Conservation (phyloP, 2,888 invertebrate species). For the Acanthococcus lagerstroemiae region DNA sequence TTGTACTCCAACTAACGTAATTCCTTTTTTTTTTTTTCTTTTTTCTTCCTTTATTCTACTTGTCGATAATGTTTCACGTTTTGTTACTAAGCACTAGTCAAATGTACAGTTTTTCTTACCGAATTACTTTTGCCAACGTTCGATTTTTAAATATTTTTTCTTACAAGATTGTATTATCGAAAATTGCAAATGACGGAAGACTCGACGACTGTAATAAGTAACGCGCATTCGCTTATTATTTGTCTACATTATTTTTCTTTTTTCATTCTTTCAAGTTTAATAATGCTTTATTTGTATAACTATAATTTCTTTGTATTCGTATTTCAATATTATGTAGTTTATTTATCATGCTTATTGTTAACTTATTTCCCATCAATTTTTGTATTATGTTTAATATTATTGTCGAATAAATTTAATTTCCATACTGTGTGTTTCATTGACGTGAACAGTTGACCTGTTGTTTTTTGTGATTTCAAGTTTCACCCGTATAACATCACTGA, state of each 20-base stretch:
- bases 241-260: neutral
- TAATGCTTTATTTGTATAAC: constrained; percentile 1
- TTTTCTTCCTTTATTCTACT: neutral
- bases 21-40: neutral
- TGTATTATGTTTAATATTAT: neutral
- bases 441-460: no score
- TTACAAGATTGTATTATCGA: no score
- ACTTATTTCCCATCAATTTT: neutral
- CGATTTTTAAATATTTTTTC: neutral
- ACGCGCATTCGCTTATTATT: neutral
- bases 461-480: no score
- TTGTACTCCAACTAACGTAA: neutral
- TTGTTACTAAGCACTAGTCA: constrained; percentile 25
- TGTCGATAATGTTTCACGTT: neutral
- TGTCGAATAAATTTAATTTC: neutral
- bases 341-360: neutral
- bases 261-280: neutral
- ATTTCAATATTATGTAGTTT: neutral
- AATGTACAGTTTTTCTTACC: constrained; percentile 12
- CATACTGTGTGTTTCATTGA: no score
- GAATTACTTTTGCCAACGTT: neutral
- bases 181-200: no score
- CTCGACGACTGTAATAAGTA: no score
- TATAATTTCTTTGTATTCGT: neutral
- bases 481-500: no score